A percentile compares a stretch with the other conserved stretches of the same genome.
phyloP scores from a whole-genome alignment of 2,113 vertebrate genomes.

The Stictonetta naevosa region DNA sequence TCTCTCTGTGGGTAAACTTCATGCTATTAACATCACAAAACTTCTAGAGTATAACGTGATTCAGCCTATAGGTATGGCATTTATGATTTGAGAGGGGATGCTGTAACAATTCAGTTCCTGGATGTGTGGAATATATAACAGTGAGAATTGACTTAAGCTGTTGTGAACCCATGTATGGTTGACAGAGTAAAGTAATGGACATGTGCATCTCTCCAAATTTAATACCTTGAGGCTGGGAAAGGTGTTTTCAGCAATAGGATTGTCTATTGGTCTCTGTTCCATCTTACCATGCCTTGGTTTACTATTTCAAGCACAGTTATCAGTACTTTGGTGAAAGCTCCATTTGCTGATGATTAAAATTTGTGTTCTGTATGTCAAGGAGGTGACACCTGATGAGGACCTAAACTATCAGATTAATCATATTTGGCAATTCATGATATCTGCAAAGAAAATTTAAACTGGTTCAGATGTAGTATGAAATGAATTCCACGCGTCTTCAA shows the following conservation, averaged over 20 bases:
- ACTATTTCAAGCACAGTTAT: not conserved
- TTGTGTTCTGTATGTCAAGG: not conserved
- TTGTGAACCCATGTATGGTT: not conserved
- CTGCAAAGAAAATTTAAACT: constrained; percentile 47
- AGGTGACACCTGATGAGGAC: constrained; percentile 13
- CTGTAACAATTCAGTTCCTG: not conserved
- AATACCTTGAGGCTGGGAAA: not conserved
- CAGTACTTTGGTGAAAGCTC: not conserved
- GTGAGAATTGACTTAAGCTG: not conserved
- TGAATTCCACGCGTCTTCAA: constrained; percentile 7
- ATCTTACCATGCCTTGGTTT: not conserved
- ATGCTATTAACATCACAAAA: not conserved
- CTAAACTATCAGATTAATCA: constrained; percentile 39
- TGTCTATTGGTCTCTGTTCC: not conserved
- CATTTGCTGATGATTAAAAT: constrained; percentile 50
- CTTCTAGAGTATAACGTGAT: not conserved
- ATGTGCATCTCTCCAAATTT: not conserved
- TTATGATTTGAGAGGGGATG: not conserved
- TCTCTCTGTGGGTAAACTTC: not conserved
- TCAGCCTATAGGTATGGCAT: not conserved
- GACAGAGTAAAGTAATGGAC: not conserved
- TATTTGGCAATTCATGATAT: constrained; percentile 35
- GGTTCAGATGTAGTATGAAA: constrained; percentile 42
- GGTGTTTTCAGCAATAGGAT: not conserved
- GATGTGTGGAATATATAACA: not conserved